phyloP scores from a whole-genome alignment of 1,140 invertebrate genomes.

The Hypsibius dujardini region DNA sequence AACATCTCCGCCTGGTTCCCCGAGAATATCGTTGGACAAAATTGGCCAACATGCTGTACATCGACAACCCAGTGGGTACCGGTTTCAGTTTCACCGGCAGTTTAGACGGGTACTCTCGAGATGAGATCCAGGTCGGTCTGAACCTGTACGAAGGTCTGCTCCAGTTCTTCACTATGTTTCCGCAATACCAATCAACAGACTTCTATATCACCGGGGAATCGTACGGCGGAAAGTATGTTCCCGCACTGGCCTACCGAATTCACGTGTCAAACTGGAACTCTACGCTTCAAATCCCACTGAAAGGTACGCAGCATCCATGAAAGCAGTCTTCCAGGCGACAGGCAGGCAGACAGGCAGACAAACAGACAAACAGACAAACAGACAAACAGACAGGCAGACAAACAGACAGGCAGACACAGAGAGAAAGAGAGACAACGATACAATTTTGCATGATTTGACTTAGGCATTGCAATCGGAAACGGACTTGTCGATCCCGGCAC shows the following conservation, averaged over 20 bases:
- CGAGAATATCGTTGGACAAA: slow-evolving; percentile 20
- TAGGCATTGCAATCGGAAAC: slow-evolving; percentile 59
- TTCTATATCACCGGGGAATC: slow-evolving; percentile 22
- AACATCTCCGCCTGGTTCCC: slow-evolving; percentile 25
- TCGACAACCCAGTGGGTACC: slow-evolving; percentile 32
- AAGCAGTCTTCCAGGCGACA: neutral
- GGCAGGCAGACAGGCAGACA: neutral
- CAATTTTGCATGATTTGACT: slow-evolving; percentile 2
- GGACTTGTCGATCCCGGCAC: slow-evolving; percentile 60
- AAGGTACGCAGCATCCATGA: neutral
- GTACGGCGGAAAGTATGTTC: slow-evolving; percentile 21
- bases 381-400: too few relatives aligned
- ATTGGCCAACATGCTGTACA: slow-evolving; percentile 29
- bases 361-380: neutral
- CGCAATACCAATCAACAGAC: slow-evolving; percentile 15
- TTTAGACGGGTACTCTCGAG: slow-evolving; percentile 17
- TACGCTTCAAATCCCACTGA: neutral
- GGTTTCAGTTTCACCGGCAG: slow-evolving; percentile 15
- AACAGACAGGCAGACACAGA: too few relatives aligned
- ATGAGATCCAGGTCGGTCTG: slow-evolving; percentile 18
- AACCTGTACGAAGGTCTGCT: slow-evolving; percentile 20
- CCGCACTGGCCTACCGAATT: slow-evolving; percentile 6
- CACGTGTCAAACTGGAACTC: neutral
- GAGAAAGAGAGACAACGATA: neutral
- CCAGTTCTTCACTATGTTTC: slow-evolving; percentile 21